A percentile compares a stretch with the other conserved stretches of the same genome.
Evolutionary conservation across 2,113 vertebrate species (phyloP).

Genomic region (Chloebia gouldiae): DNA sequence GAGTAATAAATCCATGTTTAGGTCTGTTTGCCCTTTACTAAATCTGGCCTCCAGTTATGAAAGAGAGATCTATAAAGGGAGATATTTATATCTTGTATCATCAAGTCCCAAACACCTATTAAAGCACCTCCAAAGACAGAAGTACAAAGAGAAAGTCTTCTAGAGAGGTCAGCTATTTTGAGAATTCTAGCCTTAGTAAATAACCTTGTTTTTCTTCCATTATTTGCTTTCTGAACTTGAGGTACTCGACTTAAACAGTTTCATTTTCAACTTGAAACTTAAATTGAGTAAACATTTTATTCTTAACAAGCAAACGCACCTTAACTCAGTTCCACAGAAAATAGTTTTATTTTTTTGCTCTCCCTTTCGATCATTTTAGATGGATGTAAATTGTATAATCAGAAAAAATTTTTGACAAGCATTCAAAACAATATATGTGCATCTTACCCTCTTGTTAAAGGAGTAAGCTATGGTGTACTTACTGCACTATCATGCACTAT

Average conservation of each 20-base stretch:
- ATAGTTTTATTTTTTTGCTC: not conserved
- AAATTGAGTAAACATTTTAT: not conserved
- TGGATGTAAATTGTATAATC: not conserved
- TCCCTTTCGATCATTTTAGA: not conserved
- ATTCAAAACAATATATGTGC: not conserved
- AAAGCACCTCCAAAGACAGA: not conserved
- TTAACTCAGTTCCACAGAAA: not conserved
- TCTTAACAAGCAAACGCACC: not conserved
- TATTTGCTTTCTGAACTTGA: constrained; percentile 1
- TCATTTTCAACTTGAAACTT: not conserved
- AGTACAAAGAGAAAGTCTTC: not conserved
- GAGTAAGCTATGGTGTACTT: not conserved
- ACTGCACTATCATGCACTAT: not conserved
- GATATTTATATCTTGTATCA: not conserved
- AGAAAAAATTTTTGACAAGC: not conserved
- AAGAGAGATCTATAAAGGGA: constrained; percentile 11
- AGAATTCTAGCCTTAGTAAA: constrained; percentile 22
- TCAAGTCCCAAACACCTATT: not conserved
- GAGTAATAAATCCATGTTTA: not conserved
- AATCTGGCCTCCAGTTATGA: not conserved
- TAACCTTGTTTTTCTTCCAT: constrained; percentile 32
- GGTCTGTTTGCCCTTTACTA: not conserved
- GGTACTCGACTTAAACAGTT: not conserved
- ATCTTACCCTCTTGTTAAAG: not conserved
- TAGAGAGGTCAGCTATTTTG: constrained; percentile 19